Evolutionary conservation across 1,140 invertebrate species (phyloP).

Genomic region (Drosophila biarmipes): DNA sequence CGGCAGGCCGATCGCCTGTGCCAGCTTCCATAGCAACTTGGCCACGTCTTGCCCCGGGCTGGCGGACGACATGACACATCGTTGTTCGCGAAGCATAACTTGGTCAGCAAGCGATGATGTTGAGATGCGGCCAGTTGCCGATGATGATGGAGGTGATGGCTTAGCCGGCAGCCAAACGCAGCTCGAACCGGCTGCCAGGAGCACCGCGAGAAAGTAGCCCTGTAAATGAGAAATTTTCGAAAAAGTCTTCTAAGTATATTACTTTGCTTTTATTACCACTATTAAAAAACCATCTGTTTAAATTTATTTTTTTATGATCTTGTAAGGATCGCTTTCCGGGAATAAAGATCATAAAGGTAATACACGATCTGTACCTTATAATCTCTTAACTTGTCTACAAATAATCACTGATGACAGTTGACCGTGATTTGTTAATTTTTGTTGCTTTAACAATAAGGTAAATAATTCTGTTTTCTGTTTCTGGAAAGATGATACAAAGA

Average conservation of each 20-base stretch:
- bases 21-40: slow-evolving; percentile 32
- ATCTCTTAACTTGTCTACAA: too few species aligned
- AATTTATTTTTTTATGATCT: too few species aligned
- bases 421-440: too few species aligned
- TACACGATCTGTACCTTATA: too few species aligned
- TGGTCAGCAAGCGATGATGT: slow-evolving; percentile 67
- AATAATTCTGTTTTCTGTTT: neutral
- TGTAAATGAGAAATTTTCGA: neutral
- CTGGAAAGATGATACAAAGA: neutral
- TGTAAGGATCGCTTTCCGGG: too few species aligned
- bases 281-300: too few species aligned
- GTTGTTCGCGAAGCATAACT: slow-evolving; percentile 67
- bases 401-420: too few species aligned
- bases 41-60: slow-evolving; percentile 50
- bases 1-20: slow-evolving; percentile 14
- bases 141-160: slow-evolving; percentile 52
- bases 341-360: too few species aligned
- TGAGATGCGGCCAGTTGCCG: slow-evolving; percentile 40
- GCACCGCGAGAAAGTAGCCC: slow-evolving; percentile 10
- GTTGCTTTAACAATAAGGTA: too few species aligned
- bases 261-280: too few species aligned
- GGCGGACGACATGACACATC: slow-evolving; percentile 69
- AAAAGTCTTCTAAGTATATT: too few species aligned
- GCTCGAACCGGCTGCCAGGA: slow-evolving; percentile 40
- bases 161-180: slow-evolving; percentile 36